Conservation (phyloP, 2,113 vertebrate species). For the Pomatorhinus ruficollis region DNA sequence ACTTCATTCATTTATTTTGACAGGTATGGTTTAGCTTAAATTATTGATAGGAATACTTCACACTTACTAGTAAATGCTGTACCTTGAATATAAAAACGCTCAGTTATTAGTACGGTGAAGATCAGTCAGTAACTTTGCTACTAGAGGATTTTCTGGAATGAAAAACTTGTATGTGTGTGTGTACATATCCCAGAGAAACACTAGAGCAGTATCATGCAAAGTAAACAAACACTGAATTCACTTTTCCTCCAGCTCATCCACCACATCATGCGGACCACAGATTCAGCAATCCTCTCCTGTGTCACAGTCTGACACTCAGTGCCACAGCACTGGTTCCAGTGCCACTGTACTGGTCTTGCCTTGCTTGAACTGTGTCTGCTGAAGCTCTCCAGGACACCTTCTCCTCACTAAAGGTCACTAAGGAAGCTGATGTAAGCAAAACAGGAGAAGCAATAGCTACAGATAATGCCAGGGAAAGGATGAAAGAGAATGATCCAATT, state of each 20-base stretch:
- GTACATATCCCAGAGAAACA: background rate
- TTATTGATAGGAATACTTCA: background rate
- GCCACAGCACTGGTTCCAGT: background rate
- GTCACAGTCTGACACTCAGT: background rate
- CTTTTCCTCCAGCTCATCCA: background rate
- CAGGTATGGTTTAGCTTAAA: background rate
- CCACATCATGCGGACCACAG: accelerated
- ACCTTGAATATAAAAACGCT: background rate
- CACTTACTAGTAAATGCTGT: background rate
- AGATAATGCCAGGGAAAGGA: background rate
- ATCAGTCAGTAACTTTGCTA: background rate
- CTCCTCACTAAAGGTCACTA: background rate
- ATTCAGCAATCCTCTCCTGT: background rate
- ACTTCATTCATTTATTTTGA: background rate
- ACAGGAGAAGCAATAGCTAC: background rate
- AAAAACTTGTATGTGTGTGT: background rate
- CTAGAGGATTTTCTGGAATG: background rate
- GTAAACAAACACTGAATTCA: accelerated
- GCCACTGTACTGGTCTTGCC: background rate
- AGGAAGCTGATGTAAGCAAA: background rate
- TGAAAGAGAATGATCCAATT: background rate
- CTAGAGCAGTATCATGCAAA: background rate
- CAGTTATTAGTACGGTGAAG: background rate
- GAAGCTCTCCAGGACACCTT: background rate
- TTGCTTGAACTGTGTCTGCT: background rate